Conservation (phyloP, 2,113 vertebrate genomes). For the Indicator maculatus region DNA sequence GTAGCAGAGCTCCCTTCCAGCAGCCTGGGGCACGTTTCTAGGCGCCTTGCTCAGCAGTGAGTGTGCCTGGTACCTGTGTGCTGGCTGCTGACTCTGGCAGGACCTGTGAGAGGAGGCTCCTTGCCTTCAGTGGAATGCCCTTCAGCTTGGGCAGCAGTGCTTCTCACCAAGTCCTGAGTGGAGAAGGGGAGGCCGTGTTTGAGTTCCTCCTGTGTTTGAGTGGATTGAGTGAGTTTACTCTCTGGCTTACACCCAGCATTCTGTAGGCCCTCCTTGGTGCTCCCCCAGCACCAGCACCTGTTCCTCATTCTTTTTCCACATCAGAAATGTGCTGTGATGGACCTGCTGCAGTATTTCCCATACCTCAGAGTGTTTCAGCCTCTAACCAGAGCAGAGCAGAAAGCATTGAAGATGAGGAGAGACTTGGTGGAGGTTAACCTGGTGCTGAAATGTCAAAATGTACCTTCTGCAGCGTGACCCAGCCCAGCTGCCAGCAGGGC, state of each 20-base stretch:
- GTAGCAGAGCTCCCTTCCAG: background rate
- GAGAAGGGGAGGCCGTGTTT: background rate
- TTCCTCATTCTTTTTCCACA: background rate
- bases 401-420: background rate
- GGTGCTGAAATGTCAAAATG: background rate
- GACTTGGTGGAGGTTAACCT: background rate
- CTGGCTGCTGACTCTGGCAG: background rate
- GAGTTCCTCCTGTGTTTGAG: background rate
- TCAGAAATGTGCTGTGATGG: background rate
- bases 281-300: background rate
- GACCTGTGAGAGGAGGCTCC: background rate
- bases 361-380: background rate
- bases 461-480: background rate
- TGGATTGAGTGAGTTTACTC: background rate
- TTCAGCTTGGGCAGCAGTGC: background rate
- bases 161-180: background rate
- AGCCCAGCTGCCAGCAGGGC: background rate
- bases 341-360: background rate
- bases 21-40: background rate
- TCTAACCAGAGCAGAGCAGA: background rate
- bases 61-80: background rate
- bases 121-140: background rate
- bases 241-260: background rate
- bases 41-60: background rate
- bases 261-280: background rate